A percentile compares a stretch with the other conserved stretches of the same genome.
These are phyloP conservation scores for Leptinotarsa tumamoca DNA, from an alignment of 2,888 invertebrate genomes.

Conservation along the genomic window DNA sequence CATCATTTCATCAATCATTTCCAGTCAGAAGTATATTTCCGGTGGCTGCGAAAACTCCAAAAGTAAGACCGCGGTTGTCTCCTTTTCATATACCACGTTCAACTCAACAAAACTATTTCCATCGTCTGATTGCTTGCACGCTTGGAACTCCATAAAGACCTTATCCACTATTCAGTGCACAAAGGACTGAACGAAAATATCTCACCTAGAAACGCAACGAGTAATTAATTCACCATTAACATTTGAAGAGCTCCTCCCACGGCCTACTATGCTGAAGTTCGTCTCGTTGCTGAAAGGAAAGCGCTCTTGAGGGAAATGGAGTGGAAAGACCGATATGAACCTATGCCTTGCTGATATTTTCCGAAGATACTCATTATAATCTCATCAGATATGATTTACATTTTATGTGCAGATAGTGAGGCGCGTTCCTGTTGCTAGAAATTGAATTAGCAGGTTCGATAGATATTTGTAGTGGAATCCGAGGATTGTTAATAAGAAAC, in stretches of 20 bases:
- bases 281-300: constrained; percentile 48
- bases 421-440: constrained; percentile 18
- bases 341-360: constrained; percentile 52
- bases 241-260: constrained; percentile 49
- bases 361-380: constrained; percentile 57
- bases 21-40: no score
- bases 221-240: constrained; percentile 56
- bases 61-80: background rate
- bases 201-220: constrained; percentile 35
- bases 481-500: background rate
- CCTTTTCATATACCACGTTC: background rate
- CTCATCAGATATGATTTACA: constrained; percentile 56
- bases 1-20: background rate
- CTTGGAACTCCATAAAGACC: constrained; percentile 10
- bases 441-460: constrained; percentile 26
- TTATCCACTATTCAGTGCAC: constrained; percentile 5
- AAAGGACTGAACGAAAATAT: constrained; percentile 31
- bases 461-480: constrained; percentile 11
- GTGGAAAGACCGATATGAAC: constrained; percentile 56
- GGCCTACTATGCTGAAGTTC: constrained; percentile 45
- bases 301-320: constrained; percentile 54
- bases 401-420: constrained; percentile 27
- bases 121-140: background rate
- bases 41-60: background rate
- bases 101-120: constrained; percentile 8